phyloP scores from a whole-genome alignment of 2,113 vertebrate genomes.

The Sinosuthora webbiana region DNA sequence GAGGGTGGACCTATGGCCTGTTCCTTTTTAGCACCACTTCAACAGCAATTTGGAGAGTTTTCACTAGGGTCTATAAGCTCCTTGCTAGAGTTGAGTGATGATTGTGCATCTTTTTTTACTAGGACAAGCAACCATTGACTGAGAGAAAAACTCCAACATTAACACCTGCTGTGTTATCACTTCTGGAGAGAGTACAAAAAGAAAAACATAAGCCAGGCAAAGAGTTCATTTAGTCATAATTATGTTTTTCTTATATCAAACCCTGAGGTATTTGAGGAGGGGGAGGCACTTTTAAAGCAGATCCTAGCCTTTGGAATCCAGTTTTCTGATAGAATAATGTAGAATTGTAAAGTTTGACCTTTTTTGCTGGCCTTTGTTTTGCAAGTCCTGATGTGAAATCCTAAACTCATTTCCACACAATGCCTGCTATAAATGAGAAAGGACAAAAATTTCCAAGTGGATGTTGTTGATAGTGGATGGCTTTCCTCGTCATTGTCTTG shows the following conservation, averaged over 20 bases:
- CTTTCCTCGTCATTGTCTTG: not conserved
- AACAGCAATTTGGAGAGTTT: not conserved
- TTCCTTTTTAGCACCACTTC: not conserved
- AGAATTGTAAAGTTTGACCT: not conserved
- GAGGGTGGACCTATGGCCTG: not conserved
- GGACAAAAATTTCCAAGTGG: not conserved
- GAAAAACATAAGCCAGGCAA: not conserved
- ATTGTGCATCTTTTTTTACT: not conserved
- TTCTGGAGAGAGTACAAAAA: conserved; percentile 36
- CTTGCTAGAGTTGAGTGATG: not conserved
- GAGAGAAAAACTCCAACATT: conserved; percentile 17
- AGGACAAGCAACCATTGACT: conserved; percentile 1
- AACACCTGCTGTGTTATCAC: not conserved
- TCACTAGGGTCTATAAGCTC: not conserved
- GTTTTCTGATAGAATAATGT: not conserved
- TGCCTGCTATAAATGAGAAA: not conserved
- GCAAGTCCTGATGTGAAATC: not conserved
- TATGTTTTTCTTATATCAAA: not conserved
- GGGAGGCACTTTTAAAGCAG: not conserved
- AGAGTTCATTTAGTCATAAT: not conserved
- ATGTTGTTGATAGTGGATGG: not conserved
- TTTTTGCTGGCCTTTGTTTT: not conserved
- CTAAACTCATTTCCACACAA: not conserved
- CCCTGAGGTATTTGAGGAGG: not conserved
- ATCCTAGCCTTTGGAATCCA: not conserved